A percentile compares a stretch with the other conserved stretches of the same genome.
phyloP scores from a whole-genome alignment of 2,113 vertebrate species.

The Myrmecophaga tridactyla region DNA sequence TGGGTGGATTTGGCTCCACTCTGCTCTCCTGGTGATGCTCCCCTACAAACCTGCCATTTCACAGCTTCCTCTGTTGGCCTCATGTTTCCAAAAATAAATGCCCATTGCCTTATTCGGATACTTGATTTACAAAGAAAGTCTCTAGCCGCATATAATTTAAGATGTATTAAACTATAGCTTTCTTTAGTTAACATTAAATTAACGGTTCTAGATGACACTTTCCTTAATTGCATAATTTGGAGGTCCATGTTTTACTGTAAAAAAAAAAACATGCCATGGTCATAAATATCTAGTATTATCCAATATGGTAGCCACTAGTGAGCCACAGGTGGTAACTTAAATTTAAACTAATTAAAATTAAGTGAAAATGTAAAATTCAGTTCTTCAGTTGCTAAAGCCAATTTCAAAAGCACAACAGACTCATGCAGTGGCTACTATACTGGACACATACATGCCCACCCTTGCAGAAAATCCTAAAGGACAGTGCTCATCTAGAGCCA shows the following conservation, averaged over 20 bases:
- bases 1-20: neutral
- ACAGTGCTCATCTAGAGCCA: neutral
- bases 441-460: neutral
- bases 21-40: neutral
- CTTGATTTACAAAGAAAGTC: slow-evolving; percentile 23
- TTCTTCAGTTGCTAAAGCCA: neutral
- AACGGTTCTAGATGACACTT: neutral
- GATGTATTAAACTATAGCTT: neutral
- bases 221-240: neutral
- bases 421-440: neutral
- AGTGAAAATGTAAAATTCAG: neutral
- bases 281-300: neutral
- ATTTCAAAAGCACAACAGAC: neutral
- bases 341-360: neutral
- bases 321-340: neutral
- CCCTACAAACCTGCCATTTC: neutral
- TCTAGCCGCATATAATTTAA: neutral
- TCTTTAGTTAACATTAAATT: slow-evolving; percentile 14
- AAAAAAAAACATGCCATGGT: neutral
- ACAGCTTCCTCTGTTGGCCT: neutral
- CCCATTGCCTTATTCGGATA: neutral
- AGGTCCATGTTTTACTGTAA: neutral
- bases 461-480: neutral
- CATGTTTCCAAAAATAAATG: neutral
- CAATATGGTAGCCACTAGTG: neutral